These are phyloP conservation scores for Hypselothyrea guttata DNA, from an alignment of 2,888 invertebrate genomes.

Conservation along the genomic window DNA sequence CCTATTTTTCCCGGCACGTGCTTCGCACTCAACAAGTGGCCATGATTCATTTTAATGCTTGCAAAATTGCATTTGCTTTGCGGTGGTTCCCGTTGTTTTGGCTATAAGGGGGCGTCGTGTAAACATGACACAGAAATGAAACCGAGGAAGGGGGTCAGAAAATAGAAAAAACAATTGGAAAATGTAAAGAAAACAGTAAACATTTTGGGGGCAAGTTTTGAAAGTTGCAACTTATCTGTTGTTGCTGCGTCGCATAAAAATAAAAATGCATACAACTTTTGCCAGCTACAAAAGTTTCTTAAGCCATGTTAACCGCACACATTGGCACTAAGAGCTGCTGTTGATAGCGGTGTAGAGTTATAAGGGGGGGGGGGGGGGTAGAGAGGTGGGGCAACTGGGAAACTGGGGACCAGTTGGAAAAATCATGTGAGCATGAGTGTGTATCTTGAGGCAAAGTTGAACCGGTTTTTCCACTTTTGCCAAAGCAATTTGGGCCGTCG, in stretches of 20 bases:
- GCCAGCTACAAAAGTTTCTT: conserved; percentile 66
- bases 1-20: conserved; percentile 7
- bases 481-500: conserved; percentile 72
- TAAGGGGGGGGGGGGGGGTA: neutral
- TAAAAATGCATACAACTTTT: conserved; percentile 27
- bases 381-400: neutral
- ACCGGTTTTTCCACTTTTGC: conserved; percentile 78
- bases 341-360: too few relatives aligned
- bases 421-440: conserved; percentile 9
- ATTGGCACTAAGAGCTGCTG: conserved; percentile 51
- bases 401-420: conserved; percentile 3
- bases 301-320: conserved; percentile 78
- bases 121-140: conserved; percentile 56
- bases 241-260: conserved; percentile 40
- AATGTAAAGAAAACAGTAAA: conserved; percentile 68
- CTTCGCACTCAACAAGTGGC: conserved; percentile 57
- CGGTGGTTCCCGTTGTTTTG: conserved; percentile 8
- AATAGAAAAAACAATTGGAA: conserved; percentile 35
- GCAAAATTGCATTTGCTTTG: conserved; percentile 52
- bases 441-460: conserved; percentile 63
- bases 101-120: conserved; percentile 28
- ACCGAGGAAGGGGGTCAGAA: neutral
- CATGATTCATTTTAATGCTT: conserved; percentile 18
- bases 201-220: conserved; percentile 69
- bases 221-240: conserved; percentile 78